Conservation (phyloP, 30 jellyfish, hydroid and myxozoan species). For the Hydractinia echinata region DNA sequence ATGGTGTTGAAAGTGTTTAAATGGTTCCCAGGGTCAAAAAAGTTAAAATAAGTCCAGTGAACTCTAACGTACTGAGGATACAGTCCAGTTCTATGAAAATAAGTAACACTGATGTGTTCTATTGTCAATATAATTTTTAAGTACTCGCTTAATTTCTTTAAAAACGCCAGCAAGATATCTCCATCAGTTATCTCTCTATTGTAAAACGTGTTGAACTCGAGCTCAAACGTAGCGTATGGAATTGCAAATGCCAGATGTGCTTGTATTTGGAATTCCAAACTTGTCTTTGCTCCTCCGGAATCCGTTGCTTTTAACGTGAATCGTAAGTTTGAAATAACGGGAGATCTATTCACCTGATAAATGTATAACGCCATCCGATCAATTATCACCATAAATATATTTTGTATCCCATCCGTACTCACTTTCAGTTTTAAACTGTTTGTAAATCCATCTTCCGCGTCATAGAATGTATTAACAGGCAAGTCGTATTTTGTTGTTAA, state of each 20-base stretch:
- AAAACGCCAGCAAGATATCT: background rate
- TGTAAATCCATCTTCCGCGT: conserved; percentile 35
- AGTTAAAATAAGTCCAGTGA: background rate
- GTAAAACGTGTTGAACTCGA: background rate
- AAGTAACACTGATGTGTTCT: background rate
- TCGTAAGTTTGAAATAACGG: background rate
- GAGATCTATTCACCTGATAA: background rate
- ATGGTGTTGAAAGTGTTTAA: background rate
- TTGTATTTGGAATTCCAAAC: background rate
- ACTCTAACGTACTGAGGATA: conserved; percentile 4
- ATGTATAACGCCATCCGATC: background rate
- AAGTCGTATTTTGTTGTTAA: background rate
- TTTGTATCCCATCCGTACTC: background rate
- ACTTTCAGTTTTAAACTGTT: conserved; percentile 1
- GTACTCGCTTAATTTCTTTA: background rate
- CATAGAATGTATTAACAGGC: conserved; percentile 23
- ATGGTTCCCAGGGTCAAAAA: background rate
- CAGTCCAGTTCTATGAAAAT: background rate
- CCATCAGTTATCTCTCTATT: background rate
- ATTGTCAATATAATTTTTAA: background rate
- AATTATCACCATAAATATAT: background rate
- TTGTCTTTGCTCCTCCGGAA: background rate
- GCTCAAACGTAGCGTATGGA: background rate
- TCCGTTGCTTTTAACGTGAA: background rate
- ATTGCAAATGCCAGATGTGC: background rate